These are phyloP conservation scores for Tribolium freemani DNA, from an alignment of 2,888 invertebrate species.

Conservation along the genomic window DNA sequence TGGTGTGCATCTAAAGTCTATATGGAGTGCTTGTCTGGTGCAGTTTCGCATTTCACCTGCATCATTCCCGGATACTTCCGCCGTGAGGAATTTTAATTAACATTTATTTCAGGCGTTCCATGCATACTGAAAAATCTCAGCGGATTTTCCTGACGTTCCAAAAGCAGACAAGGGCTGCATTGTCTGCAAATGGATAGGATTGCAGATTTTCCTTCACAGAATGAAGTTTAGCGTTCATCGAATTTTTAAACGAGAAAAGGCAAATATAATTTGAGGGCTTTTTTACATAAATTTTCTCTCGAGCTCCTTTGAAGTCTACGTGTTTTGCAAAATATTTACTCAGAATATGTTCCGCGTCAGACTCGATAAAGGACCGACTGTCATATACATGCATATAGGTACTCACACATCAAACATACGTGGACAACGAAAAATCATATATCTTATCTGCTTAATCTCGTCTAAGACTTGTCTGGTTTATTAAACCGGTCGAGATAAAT, in stretches of 20 bases:
- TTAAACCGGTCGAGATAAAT: background rate
- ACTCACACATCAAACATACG: background rate
- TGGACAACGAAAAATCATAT: background rate
- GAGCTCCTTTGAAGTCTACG: background rate
- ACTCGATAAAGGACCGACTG: conserved; percentile 3
- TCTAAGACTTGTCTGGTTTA: background rate
- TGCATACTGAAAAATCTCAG: background rate
- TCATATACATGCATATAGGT: background rate
- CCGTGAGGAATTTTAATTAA: conserved; percentile 40
- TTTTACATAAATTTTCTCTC: conserved; percentile 11
- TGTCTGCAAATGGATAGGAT: background rate
- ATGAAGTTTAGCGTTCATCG: background rate
- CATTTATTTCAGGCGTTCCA: conserved; percentile 9
- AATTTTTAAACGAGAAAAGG: background rate
- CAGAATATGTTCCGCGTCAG: background rate
- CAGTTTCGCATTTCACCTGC: conserved; percentile 38
- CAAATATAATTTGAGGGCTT: conserved; percentile 11
- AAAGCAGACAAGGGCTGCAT: background rate
- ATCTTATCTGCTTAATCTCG: background rate
- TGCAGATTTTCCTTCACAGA: background rate
- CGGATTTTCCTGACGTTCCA: background rate
- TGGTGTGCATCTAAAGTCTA: conserved; percentile 23
- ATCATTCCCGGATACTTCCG: conserved; percentile 18
- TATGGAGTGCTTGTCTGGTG: conserved; percentile 12
- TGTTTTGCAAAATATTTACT: conserved; percentile 10